Evolutionary conservation across 2,113 vertebrate species (phyloP), one percentile per base, ranked within the genome.

Genomic region (Parotia lawesii): DNA sequence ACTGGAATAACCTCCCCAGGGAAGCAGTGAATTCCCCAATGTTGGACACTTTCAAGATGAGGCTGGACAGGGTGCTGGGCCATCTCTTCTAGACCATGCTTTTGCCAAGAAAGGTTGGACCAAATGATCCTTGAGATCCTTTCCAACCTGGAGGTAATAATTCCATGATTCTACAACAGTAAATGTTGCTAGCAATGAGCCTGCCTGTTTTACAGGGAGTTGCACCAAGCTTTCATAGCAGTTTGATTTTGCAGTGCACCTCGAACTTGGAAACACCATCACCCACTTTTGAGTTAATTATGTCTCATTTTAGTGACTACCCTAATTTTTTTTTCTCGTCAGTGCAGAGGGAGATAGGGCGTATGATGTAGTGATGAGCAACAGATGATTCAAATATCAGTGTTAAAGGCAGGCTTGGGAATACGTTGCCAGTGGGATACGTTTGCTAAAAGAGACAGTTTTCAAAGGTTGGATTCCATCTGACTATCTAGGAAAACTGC

Each of bases 391-490:
- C 51, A 62, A 84, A 85, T 50, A 66, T 58, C 67, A 54, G 29
- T 58, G 60, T 17, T 92, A 62, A 94, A 86, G 50, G 42, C 60
- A 94, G 28, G 27, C 53, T 88, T 92, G 57, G 81, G 45, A 90
- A 91, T 81, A 37, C 48, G 67, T 67, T 71, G 23, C 69, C 53
- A 77, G 65, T 56, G 56, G 56, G 61, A 81, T 31, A 37, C 3
- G 7, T 81, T 91, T 81, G 40, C 77, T 87, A 38, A 90, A 85
- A 89, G 25, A 56, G n/a, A 60, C 5, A 8, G 18, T 72, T 94
- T 95, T 85, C 65, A 77, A 89, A 92, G 61, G 47, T 25, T 75
- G 69, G 51, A 84, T 95, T 91, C 81, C 61, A 60, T 64, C 53
- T 92, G 72, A 76, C 54, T 74, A 2, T 77, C 57, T 75, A 61